Conservation (phyloP, 2,113 vertebrate species). For the Hoplias malabaricus region DNA sequence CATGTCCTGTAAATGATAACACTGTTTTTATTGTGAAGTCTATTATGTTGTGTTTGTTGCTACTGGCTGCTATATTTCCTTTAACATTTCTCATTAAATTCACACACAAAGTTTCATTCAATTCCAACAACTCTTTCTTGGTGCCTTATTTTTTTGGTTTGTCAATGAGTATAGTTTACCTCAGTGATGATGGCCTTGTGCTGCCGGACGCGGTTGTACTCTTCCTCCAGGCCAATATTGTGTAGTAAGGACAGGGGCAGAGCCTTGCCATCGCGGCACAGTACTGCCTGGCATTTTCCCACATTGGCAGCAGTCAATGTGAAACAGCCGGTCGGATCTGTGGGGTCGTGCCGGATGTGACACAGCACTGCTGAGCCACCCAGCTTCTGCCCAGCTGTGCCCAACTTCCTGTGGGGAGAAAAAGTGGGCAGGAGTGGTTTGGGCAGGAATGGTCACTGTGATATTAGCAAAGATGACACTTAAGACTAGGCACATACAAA, state of each 20-base stretch:
- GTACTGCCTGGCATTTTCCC: conserved; percentile 93
- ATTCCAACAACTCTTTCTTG: too few species aligned
- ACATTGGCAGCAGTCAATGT: conserved; percentile 93
- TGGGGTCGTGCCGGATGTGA: conserved; percentile 94
- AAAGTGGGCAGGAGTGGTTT: background rate
- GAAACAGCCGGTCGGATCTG: conserved; percentile 90
- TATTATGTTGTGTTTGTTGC: too few species aligned
- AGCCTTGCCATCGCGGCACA: conserved; percentile 92
- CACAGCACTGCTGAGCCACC: conserved; percentile 95
- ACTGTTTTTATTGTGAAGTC: too few species aligned
- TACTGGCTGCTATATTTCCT: too few species aligned
- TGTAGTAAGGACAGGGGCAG: conserved; percentile 87
- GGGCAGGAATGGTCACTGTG: too few species aligned
- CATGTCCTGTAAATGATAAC: too few species aligned
- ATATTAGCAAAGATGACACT: too few species aligned
- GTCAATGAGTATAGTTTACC: conserved; percentile 77
- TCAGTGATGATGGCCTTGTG: conserved; percentile 96
- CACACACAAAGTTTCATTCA: too few species aligned
- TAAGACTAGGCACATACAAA: too few species aligned
- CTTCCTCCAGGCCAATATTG: conserved; percentile 85
- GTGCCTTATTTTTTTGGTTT: too few species aligned
- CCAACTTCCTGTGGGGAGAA: conserved; percentile 81
- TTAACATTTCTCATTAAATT: too few species aligned
- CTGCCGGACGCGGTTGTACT: conserved; percentile 85
- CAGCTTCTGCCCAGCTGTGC: conserved; percentile 95